Conservation (phyloP, 2,797 vertebrate species). For the Heterohyrax brucei region DNA sequence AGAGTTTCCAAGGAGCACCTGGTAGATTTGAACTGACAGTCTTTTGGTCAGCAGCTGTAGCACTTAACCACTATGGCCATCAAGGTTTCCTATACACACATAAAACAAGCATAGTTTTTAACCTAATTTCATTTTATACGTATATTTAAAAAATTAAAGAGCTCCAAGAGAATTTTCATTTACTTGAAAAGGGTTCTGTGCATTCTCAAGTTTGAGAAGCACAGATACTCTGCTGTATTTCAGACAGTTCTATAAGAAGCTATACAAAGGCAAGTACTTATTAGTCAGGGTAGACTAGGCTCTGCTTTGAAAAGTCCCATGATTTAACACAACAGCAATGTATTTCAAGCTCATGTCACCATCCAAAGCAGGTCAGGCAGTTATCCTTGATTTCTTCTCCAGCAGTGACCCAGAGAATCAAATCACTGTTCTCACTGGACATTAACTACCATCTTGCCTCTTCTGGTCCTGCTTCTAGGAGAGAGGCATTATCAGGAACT, state of each 20-base stretch:
- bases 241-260: background rate
- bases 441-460: background rate
- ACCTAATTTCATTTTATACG: background rate
- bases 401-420: background rate
- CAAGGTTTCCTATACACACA: background rate
- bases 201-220: constrained; percentile 39
- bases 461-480: too few species aligned
- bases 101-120: constrained; percentile 48
- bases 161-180: background rate
- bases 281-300: background rate
- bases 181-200: background rate
- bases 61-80: too few species aligned
- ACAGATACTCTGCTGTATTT: background rate
- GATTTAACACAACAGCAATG: background rate
- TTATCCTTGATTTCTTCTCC: background rate
- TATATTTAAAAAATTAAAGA: constrained; percentile 39
- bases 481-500: background rate
- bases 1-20: too few species aligned
- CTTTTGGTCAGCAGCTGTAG: too few species aligned
- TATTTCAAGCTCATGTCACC: background rate
- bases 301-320: background rate
- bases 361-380: background rate
- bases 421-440: background rate
- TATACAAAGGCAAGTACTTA: background rate
- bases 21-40: too few species aligned